A percentile compares a stretch with the other conserved stretches of the same genome.
phyloP scores from a whole-genome alignment of 2,797 vertebrate genomes.

The Acanthurus leucopareius region DNA sequence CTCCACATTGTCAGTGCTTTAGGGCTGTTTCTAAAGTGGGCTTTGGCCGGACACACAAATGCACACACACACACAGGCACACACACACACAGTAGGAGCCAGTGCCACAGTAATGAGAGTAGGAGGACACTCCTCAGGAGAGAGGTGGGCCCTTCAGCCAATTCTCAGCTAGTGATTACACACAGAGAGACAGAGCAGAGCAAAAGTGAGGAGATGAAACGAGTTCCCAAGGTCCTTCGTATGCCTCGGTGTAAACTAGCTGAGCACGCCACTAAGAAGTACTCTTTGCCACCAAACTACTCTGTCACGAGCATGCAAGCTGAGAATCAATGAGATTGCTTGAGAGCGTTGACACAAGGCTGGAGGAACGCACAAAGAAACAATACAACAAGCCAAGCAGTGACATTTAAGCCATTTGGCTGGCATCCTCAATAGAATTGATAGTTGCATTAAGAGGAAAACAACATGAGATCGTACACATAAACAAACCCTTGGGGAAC shows the following conservation, averaged over 20 bases:
- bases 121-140: slow-evolving; percentile 82
- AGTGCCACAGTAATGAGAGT: slow-evolving; percentile 76
- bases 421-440: slow-evolving; percentile 9
- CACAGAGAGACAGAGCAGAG: slow-evolving; percentile 57
- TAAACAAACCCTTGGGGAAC: slow-evolving; percentile 43
- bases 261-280: slow-evolving; percentile 36
- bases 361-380: background rate
- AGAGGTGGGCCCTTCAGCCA: slow-evolving; percentile 74
- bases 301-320: slow-evolving; percentile 28
- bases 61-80: slow-evolving; percentile 17
- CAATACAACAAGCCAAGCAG: background rate
- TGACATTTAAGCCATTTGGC: slow-evolving; percentile 21
- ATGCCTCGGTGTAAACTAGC: slow-evolving; percentile 48
- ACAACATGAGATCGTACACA: slow-evolving; percentile 14
- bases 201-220: slow-evolving; percentile 56
- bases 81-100: slow-evolving; percentile 39
- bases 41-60: slow-evolving; percentile 42
- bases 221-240: slow-evolving; percentile 34
- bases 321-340: background rate
- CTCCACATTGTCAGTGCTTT: slow-evolving; percentile 49
- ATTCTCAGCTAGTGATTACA: slow-evolving; percentile 70
- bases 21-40: slow-evolving; percentile 60
- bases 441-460: background rate
- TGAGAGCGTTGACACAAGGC: background rate
- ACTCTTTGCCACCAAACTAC: slow-evolving; percentile 34